Percentiles rank a stretch among this genome's conserved stretches.
phyloP scores from a whole-genome alignment of 2,113 vertebrate genomes.

The Nothoprocta pentlandii region DNA sequence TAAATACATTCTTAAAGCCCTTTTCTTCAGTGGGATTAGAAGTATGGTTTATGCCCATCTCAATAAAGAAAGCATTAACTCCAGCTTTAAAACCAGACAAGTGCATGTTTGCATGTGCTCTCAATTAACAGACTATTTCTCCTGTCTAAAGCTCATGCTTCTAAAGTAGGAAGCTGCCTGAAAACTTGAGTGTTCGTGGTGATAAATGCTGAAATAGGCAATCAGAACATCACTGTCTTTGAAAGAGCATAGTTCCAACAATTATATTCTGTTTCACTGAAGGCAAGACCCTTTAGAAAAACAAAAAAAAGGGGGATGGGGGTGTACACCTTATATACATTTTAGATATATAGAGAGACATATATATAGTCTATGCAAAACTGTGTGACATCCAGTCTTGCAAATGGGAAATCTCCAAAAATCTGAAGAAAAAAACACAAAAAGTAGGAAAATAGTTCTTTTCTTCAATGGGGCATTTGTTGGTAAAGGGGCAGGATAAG shows the following conservation, averaged over 20 bases:
- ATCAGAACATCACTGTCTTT: neutral
- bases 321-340: too few relatives aligned
- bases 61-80: neutral
- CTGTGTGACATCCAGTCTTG: neutral
- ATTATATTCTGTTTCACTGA: neutral
- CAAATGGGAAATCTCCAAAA: neutral
- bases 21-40: neutral
- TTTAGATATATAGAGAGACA: too few relatives aligned
- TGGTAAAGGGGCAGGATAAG: neutral
- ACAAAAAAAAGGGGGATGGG: neutral
- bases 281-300: neutral
- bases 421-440: neutral
- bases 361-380: neutral
- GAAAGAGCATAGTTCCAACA: neutral
- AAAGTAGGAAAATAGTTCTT: neutral
- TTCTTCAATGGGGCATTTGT: neutral
- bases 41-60: neutral
- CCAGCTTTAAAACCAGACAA: neutral
- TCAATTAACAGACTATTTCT: neutral
- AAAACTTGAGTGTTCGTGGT: neutral
- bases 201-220: neutral
- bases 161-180: neutral
- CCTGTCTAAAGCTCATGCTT: neutral
- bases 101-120: rapidly evolving
- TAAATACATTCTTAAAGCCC: neutral